Evolutionary conservation across 2,888 invertebrate species (phyloP), one percentile per base, ranked within the genome.

Genomic region (Isoperla grammatica): DNA sequence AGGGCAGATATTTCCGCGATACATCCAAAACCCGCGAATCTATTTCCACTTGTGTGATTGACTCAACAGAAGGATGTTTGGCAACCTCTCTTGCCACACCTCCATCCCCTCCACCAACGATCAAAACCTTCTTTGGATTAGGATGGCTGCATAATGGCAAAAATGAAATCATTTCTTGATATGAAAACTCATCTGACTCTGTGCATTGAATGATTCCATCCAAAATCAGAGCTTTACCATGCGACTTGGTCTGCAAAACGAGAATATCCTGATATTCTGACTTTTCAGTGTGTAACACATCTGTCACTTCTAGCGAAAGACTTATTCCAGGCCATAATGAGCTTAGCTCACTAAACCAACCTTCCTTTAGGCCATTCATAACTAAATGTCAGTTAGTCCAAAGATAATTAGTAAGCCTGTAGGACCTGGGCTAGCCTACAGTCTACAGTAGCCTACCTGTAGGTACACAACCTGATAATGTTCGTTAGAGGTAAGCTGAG

Each of bases 141-240:
- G 89, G 86, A 75, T 99, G 99, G 66, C 87, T 86, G 72, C 91
- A 93, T 1, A 99, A 76, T 0, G 99, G 95, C 48, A 99, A 75
- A 73, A 95, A 95, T 0, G 95, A 84, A 68, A 99, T 92, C 96
- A 97, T 97, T 78, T 99, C 99, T 75, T 98, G 98, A 74, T 99
- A 99, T 0, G 96, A 85, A 75, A 92, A 96, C 74, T 99, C 99
- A 78, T 99, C 99, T 67, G 84, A 83, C 73, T 97, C 89, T 1
- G 97, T 93, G 70, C 95, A 96, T 72, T 99, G 99, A 67, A 99
- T 95, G 22, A 97, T 91, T 20, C 95, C 96, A 76, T 99, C 98
- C 43, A 99, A 77, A 1, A 96, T 86, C 49, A 99, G 76, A 1
- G 89, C 92, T 69, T 79, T 86, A 0, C 99, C 99, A 71, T 95